phyloP scores from a whole-genome alignment of 2,113 vertebrate genomes.

The Parus major region DNA sequence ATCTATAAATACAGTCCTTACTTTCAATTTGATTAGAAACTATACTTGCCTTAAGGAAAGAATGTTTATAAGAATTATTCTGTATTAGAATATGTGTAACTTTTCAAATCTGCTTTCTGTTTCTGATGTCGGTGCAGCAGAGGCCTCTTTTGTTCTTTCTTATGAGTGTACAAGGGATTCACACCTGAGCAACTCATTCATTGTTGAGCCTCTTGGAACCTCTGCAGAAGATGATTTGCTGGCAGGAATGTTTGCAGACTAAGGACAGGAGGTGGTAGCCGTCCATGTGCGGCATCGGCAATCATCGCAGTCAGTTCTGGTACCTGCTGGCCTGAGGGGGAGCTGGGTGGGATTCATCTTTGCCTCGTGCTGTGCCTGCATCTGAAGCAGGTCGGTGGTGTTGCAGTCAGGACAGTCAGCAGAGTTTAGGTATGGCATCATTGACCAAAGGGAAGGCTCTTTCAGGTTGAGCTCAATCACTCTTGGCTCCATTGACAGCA shows the following conservation, averaged over 20 bases:
- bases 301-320: fast-evolving
- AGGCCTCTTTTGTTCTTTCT: not conserved
- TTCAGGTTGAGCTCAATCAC: not conserved
- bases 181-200: not conserved
- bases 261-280: fast-evolving
- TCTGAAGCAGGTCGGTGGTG: not conserved
- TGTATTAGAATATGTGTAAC: not conserved
- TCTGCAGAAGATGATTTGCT: not conserved
- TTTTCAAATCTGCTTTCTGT: not conserved
- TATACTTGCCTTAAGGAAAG: not conserved
- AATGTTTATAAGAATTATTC: not conserved
- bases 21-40: not conserved
- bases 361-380: not conserved
- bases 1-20: not conserved
- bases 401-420: not conserved
- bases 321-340: not conserved
- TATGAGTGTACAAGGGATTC: not conserved
- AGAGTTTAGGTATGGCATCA: fast-evolving
- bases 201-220: not conserved
- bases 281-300: fast-evolving
- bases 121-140: not conserved
- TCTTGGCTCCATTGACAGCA: not conserved
- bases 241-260: not conserved
- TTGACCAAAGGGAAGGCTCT: not conserved
- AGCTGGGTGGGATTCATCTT: not conserved